phyloP scores from a whole-genome alignment of 2,888 invertebrate species.

The Teleiodes luculella region DNA sequence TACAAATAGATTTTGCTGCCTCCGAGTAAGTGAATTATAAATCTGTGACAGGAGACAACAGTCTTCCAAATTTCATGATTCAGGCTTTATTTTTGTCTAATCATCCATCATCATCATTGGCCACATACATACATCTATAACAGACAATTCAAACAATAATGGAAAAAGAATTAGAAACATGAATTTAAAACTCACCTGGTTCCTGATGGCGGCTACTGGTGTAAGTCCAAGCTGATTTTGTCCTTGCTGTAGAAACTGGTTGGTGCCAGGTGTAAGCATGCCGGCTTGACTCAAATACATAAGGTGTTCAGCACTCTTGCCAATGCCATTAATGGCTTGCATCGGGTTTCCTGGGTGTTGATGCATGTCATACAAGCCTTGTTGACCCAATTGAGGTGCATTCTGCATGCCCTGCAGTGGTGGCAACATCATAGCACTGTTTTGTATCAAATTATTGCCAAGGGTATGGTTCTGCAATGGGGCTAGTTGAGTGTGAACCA shows the following conservation, averaged over 20 bases:
- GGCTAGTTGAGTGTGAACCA: conserved; percentile 77
- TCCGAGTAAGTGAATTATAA: too few species aligned
- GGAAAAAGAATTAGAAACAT: background rate
- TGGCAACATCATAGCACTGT: conserved; percentile 73
- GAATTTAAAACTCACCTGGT: conserved; percentile 55
- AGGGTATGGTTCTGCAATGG: conserved; percentile 72
- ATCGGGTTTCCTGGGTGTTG: conserved; percentile 70
- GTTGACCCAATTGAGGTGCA: conserved; percentile 71
- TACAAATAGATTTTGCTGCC: too few species aligned
- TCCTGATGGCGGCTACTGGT: conserved; percentile 70
- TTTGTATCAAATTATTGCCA: conserved; percentile 67
- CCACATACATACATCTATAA: too few species aligned
- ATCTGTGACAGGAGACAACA: too few species aligned
- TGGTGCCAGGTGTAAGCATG: conserved; percentile 79
- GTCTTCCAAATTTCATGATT: too few species aligned
- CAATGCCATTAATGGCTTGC: conserved; percentile 75
- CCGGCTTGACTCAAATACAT: conserved; percentile 75
- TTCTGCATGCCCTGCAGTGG: conserved; percentile 73
- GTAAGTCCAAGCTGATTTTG: conserved; percentile 79
- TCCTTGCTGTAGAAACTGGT: conserved; percentile 80
- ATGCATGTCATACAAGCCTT: conserved; percentile 72
- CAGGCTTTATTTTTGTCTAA: too few species aligned
- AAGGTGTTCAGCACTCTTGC: conserved; percentile 71
- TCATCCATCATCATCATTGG: too few species aligned
- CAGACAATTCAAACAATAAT: background rate